Conservation (phyloP, 1,140 invertebrate genomes). For the Homalodisca vitripennis region DNA sequence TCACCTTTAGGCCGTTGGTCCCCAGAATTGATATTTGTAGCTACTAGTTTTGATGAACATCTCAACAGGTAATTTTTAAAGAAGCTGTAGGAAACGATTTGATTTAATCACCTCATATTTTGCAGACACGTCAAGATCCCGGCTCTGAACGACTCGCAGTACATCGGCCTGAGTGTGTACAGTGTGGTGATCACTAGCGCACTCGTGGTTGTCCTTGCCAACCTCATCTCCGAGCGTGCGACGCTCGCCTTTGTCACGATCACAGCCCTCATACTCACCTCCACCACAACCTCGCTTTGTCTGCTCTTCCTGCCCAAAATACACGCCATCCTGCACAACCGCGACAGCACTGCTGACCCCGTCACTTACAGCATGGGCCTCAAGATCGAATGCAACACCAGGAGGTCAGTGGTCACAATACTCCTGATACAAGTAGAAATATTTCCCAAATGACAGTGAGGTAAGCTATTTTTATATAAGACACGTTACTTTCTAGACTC, state of each 20-base stretch:
- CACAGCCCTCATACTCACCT: constrained; percentile 76
- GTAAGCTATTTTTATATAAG: no score
- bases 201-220: constrained; percentile 81
- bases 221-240: constrained; percentile 79
- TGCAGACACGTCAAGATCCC: constrained; percentile 89
- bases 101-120: no score
- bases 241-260: constrained; percentile 82
- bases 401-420: no score
- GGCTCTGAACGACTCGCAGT: constrained; percentile 96
- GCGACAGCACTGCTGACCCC: constrained; percentile 66
- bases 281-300: constrained; percentile 82
- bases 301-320: constrained; percentile 86
- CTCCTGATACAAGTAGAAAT: no score
- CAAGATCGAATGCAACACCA: constrained; percentile 83
- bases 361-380: constrained; percentile 85
- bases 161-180: constrained; percentile 92
- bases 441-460: no score
- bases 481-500: no score
- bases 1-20: no score
- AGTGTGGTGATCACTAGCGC: constrained; percentile 86
- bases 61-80: no score
- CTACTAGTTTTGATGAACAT: no score
- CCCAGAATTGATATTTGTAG: no score
- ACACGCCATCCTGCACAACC: constrained; percentile 58
- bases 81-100: no score